phyloP scores from a whole-genome alignment of 2,888 invertebrate genomes.

The Leptopilina drosophilae region DNA sequence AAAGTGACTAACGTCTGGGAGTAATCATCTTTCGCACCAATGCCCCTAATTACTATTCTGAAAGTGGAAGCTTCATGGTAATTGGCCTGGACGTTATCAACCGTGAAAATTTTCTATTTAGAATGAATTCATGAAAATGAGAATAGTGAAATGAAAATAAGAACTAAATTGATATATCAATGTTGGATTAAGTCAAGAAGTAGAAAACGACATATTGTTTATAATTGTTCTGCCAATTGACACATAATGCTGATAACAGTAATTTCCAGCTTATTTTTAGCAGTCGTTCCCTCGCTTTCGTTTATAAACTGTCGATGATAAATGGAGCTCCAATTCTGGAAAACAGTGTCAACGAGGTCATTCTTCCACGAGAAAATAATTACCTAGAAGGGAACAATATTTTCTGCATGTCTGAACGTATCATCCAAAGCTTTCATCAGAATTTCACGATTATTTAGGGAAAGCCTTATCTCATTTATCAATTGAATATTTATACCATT shows the following conservation, averaged over 20 bases:
- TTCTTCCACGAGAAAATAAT: slow-evolving; percentile 39
- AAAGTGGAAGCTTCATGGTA: slow-evolving; percentile 48
- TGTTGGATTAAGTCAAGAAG: not conserved
- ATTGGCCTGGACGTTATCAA: slow-evolving; percentile 55
- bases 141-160: not conserved
- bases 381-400: slow-evolving; percentile 37
- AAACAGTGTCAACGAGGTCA: slow-evolving; percentile 40
- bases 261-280: slow-evolving; percentile 1
- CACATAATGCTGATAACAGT: not conserved
- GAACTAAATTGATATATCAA: not conserved
- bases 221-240: slow-evolving; percentile 9
- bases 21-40: slow-evolving; percentile 55
- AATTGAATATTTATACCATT: not conserved
- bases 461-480: not conserved
- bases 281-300: slow-evolving; percentile 16
- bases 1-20: slow-evolving; percentile 49
- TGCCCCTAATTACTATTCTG: slow-evolving; percentile 56
- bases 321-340: slow-evolving; percentile 31
- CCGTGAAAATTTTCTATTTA: slow-evolving; percentile 43
- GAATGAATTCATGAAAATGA: not conserved
- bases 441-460: not conserved
- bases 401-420: slow-evolving; percentile 18
- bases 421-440: slow-evolving; percentile 16
- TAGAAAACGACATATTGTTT: not conserved
- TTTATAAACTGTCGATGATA: slow-evolving; percentile 10